Evolutionary conservation across 2,888 invertebrate species (phyloP).

Genomic region (Oscheius sp.): DNA sequence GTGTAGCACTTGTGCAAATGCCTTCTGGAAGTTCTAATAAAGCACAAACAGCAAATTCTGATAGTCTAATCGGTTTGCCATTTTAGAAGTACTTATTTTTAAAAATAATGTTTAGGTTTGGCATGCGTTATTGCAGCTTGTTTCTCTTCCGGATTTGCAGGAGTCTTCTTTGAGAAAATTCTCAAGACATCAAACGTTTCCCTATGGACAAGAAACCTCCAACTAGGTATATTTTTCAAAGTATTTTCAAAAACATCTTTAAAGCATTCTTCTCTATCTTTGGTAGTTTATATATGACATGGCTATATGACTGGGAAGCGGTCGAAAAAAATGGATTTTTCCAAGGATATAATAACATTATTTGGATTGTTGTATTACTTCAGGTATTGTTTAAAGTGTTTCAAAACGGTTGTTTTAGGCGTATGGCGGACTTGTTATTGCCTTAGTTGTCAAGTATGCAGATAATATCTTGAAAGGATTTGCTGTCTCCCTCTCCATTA

Average conservation of each 20-base stretch:
- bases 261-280: conserved; percentile 73
- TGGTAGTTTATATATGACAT: conserved; percentile 71
- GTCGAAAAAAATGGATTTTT: conserved; percentile 73
- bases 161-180: conserved; percentile 75
- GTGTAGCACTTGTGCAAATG: conserved; percentile 72
- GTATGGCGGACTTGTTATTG: conserved; percentile 74
- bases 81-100: neutral
- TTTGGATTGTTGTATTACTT: conserved; percentile 73
- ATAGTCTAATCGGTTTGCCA: conserved; percentile 30
- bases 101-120: conserved; percentile 69
- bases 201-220: conserved; percentile 74
- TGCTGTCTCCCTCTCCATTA: conserved; percentile 75
- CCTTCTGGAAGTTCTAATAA: conserved; percentile 23
- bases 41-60: conserved; percentile 35
- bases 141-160: conserved; percentile 74
- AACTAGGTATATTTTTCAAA: conserved; percentile 71
- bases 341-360: conserved; percentile 73
- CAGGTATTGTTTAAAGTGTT: too few species aligned
- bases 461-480: conserved; percentile 76
- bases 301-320: conserved; percentile 71
- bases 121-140: conserved; percentile 73
- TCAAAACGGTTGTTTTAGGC: conserved; percentile 70
- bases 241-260: neutral
- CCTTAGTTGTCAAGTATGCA: conserved; percentile 75
- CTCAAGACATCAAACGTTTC: conserved; percentile 72